These are phyloP conservation scores for Taurulus bubalis DNA, from an alignment of 2,113 vertebrate species.

Conservation along the genomic window DNA sequence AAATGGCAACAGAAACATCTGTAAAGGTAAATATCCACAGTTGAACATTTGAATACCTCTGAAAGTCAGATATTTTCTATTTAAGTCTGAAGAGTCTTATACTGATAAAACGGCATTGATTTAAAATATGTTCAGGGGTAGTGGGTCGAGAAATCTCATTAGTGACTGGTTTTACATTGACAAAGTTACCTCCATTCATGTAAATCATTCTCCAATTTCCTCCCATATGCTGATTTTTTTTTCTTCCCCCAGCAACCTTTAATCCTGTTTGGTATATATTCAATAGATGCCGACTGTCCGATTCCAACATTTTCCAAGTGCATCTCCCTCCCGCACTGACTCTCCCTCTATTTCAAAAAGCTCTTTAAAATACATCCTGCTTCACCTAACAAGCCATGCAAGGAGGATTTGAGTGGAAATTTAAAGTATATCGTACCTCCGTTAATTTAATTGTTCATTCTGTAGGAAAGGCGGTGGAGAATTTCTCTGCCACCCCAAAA, in stretches of 20 bases:
- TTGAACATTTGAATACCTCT: background rate
- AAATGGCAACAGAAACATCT: background rate
- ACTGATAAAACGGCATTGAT: background rate
- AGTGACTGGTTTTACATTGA: constrained; percentile 1
- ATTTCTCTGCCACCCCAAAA: background rate
- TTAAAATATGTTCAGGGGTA: background rate
- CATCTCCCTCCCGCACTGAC: background rate
- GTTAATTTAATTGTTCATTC: background rate
- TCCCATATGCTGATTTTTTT: background rate
- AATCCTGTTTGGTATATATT: background rate
- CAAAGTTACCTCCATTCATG: background rate
- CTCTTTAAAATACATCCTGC: background rate
- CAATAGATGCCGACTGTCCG: background rate
- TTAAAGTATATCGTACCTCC: background rate
- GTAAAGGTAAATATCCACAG: background rate
- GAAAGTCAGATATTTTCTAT: background rate
- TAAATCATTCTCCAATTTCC: background rate
- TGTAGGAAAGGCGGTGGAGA: background rate
- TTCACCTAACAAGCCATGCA: background rate
- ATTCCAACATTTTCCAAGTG: background rate
- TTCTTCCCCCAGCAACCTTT: background rate
- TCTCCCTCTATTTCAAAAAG: background rate
- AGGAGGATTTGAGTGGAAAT: background rate
- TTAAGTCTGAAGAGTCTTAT: background rate
- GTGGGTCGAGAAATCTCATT: background rate